A percentile compares a stretch with the other conserved stretches of the same genome.
phyloP scores from a whole-genome alignment of 2,797 vertebrate species.

The Natrix natrix region DNA sequence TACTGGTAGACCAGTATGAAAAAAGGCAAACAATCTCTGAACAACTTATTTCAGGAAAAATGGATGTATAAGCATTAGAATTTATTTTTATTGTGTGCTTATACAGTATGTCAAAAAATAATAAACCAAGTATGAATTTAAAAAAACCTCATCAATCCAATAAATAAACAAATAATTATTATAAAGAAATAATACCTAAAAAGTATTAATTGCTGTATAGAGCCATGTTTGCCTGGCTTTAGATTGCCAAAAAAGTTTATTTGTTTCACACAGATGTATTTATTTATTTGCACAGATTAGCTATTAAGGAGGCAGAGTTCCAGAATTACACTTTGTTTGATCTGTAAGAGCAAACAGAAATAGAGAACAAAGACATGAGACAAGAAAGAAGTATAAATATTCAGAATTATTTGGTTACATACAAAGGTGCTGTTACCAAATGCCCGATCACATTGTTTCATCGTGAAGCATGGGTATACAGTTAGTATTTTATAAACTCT shows the following conservation, averaged over 20 bases:
- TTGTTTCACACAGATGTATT: neutral
- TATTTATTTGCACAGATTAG: neutral
- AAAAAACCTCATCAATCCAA: neutral
- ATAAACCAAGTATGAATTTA: neutral
- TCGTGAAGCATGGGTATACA: too few species aligned
- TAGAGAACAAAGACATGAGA: neutral
- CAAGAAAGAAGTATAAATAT: neutral
- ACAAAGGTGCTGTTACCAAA: neutral
- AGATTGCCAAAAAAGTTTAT: neutral
- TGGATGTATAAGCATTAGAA: neutral
- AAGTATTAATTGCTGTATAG: neutral
- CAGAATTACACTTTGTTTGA: neutral
- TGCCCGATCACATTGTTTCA: too few species aligned
- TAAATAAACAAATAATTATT: neutral
- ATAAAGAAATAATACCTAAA: neutral
- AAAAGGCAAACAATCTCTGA: neutral
- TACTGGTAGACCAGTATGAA: neutral
- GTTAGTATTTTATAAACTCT: neutral
- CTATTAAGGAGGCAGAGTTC: neutral
- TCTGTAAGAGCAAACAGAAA: neutral
- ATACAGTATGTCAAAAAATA: neutral
- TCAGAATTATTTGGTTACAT: neutral
- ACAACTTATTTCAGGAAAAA: neutral
- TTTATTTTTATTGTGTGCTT: neutral
- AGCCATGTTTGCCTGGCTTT: neutral